These are phyloP conservation scores for Drosophila hydei DNA, from an alignment of 1,140 invertebrate species.

Conservation along the genomic window DNA sequence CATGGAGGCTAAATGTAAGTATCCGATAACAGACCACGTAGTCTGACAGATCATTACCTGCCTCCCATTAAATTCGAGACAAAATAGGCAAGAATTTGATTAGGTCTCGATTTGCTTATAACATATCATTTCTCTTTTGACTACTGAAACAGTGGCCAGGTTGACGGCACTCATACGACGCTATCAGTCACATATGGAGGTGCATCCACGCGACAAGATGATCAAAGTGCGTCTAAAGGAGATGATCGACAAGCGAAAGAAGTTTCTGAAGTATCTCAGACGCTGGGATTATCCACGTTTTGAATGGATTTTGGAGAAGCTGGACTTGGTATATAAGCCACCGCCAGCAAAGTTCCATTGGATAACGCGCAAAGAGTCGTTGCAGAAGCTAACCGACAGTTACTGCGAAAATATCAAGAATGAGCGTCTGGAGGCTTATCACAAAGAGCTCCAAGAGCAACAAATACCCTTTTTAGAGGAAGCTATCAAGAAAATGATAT, in stretches of 20 bases:
- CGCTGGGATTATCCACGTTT: slow-evolving; percentile 92
- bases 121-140: slow-evolving; percentile 3
- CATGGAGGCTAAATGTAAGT: slow-evolving; percentile 85
- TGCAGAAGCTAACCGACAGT: slow-evolving; percentile 87
- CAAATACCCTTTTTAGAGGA: slow-evolving; percentile 88
- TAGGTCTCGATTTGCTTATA: background rate
- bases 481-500: slow-evolving; percentile 87
- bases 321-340: slow-evolving; percentile 91
- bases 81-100: too few relatives aligned
- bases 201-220: slow-evolving; percentile 85
- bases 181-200: slow-evolving; percentile 85
- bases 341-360: slow-evolving; percentile 85
- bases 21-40: too few relatives aligned
- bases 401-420: slow-evolving; percentile 88
- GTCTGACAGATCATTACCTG: too few relatives aligned
- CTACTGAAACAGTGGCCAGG: slow-evolving; percentile 84
- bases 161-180: slow-evolving; percentile 86
- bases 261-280: slow-evolving; percentile 88
- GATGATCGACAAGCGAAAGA: slow-evolving; percentile 90
- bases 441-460: slow-evolving; percentile 86
- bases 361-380: slow-evolving; percentile 88
- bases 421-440: slow-evolving; percentile 87
- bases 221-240: slow-evolving; percentile 87
- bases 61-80: too few relatives aligned
- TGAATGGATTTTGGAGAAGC: slow-evolving; percentile 92